phyloP scores from a whole-genome alignment of 2,888 invertebrate genomes.

The Drosophila demipolita region DNA sequence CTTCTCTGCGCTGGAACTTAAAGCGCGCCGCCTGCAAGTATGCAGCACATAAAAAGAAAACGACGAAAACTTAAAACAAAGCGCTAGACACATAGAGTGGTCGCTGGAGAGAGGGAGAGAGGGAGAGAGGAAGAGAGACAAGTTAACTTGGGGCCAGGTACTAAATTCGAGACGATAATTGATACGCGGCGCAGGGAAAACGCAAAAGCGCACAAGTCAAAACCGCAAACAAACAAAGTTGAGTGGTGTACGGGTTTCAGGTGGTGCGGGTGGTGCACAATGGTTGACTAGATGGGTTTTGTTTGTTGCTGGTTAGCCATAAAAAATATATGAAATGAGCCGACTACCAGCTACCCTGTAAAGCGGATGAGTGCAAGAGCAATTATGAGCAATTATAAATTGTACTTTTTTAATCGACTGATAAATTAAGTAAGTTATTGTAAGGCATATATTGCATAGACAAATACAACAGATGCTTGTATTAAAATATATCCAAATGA shows the following conservation, averaged over 20 bases:
- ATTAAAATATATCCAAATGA: too few species aligned
- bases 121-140: not conserved
- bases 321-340: not conserved
- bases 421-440: too few species aligned
- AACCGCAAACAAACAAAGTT: constrained; percentile 75
- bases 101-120: not conserved
- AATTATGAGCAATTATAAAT: too few species aligned
- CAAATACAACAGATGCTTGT: too few species aligned
- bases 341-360: constrained; percentile 10
- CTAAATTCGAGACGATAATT: constrained; percentile 75
- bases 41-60: constrained; percentile 37
- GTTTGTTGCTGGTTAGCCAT: not conserved
- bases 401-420: too few species aligned
- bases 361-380: not conserved
- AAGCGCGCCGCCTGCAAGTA: constrained; percentile 62
- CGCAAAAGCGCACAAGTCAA: constrained; percentile 67
- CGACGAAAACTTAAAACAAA: constrained; percentile 2
- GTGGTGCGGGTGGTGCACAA: not conserved
- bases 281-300: not conserved
- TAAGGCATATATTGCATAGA: too few species aligned
- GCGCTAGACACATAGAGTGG: not conserved
- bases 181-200: constrained; percentile 68
- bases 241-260: constrained; percentile 29
- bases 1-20: constrained; percentile 62
- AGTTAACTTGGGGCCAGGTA: constrained; percentile 16